Evolutionary conservation across 2,113 vertebrate genomes (phyloP).

Genomic region (Mormyrus lacerda): DNA sequence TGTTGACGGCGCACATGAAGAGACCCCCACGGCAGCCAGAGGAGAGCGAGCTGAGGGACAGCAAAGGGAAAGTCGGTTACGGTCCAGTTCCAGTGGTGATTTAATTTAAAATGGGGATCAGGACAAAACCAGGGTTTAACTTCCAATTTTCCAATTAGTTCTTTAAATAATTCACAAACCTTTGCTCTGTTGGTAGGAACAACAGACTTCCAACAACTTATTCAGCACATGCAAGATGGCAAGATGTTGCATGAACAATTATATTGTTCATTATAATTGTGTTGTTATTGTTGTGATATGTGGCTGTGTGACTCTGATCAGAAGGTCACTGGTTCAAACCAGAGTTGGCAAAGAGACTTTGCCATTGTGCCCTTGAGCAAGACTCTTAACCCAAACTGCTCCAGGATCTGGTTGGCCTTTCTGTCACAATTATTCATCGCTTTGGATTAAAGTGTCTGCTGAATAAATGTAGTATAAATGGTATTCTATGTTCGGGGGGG

Average conservation of each 20-base stretch:
- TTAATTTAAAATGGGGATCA: neutral
- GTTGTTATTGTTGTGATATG: no score
- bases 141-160: neutral
- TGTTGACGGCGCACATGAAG: conserved; percentile 41
- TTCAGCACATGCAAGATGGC: neutral
- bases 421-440: no score
- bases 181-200: neutral
- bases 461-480: no score
- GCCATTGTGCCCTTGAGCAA: no score
- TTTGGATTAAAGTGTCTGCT: no score
- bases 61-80: neutral
- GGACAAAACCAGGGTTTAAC: neutral
- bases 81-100: neutral
- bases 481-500: no score
- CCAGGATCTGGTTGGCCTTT: no score
- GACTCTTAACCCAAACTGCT: no score
- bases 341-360: no score
- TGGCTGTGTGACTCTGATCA: no score
- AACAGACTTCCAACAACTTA: neutral
- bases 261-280: no score
- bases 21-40: conserved; percentile 56
- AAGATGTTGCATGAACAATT: neutral
- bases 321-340: no score
- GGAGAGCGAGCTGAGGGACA: conserved; percentile 45
- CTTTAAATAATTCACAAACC: neutral